Evolutionary conservation across 1,140 invertebrate genomes (phyloP).

Genomic region (Anoplophora glabripennis): DNA sequence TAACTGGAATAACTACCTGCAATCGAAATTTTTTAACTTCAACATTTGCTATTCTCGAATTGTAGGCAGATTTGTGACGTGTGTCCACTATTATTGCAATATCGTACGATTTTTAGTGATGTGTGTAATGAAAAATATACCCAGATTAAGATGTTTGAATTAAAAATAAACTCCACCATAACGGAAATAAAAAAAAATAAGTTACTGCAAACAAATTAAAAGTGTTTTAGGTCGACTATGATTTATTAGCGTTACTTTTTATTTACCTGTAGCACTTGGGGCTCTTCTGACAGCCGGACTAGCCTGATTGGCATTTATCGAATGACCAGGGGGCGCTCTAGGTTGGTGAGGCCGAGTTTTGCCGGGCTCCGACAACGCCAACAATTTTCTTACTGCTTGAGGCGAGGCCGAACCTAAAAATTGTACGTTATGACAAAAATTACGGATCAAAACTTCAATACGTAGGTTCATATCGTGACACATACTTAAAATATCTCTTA

Average conservation of each 20-base stretch:
- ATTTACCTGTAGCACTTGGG: constrained; percentile 49
- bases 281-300: constrained; percentile 52
- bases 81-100: background rate
- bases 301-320: constrained; percentile 50
- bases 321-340: constrained; percentile 59
- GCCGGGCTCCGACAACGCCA: constrained; percentile 80
- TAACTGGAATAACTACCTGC: constrained; percentile 49
- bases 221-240: too few species aligned
- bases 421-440: background rate
- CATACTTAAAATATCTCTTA: too few species aligned
- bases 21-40: constrained; percentile 9
- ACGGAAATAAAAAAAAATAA: too few species aligned
- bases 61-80: background rate
- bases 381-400: constrained; percentile 89
- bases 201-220: too few species aligned
- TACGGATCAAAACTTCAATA: too few species aligned
- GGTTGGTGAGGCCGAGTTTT: constrained; percentile 87
- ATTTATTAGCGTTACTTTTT: too few species aligned
- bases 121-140: too few species aligned
- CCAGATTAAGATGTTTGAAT: too few species aligned
- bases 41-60: background rate
- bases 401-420: constrained; percentile 85
- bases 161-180: background rate
- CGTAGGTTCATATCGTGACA: too few species aligned
- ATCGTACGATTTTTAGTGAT: background rate